Evolutionary conservation across 1,140 invertebrate genomes (phyloP).

Genomic region (Cotesia chilonis): DNA sequence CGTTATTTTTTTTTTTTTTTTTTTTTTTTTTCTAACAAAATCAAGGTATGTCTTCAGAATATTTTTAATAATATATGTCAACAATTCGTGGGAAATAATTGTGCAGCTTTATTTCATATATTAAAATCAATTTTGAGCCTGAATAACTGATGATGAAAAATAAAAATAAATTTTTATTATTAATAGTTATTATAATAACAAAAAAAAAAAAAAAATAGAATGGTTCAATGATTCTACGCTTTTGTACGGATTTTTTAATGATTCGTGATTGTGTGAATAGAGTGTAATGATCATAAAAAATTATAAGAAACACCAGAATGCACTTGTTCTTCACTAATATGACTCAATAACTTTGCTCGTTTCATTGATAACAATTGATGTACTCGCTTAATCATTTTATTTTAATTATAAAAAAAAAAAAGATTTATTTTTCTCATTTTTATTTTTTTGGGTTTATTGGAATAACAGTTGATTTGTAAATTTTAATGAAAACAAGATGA

Average conservation of each 20-base stretch:
- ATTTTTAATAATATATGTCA: background rate
- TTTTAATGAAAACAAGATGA: constrained; percentile 44
- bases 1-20: constrained; percentile 11
- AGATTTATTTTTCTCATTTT: background rate
- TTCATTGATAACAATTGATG: constrained; percentile 2
- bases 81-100: background rate
- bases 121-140: background rate
- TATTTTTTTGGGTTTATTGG: background rate
- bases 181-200: background rate
- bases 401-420: background rate
- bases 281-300: background rate
- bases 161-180: background rate
- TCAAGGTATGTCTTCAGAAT: constrained; percentile 20
- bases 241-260: constrained; percentile 32
- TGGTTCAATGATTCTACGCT: background rate
- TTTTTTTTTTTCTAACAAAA: constrained; percentile 19
- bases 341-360: constrained; percentile 5
- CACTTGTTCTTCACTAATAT: constrained; percentile 5
- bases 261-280: constrained; percentile 23
- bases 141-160: constrained; percentile 2
- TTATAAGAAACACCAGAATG: background rate
- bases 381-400: constrained; percentile 14
- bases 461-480: constrained; percentile 11
- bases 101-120: constrained; percentile 1
- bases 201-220: constrained; percentile 19